A percentile compares a stretch with the other conserved stretches of the same genome.
Evolutionary conservation across 2,113 vertebrate species (phyloP).

Genomic region (Perccottus glenii): DNA sequence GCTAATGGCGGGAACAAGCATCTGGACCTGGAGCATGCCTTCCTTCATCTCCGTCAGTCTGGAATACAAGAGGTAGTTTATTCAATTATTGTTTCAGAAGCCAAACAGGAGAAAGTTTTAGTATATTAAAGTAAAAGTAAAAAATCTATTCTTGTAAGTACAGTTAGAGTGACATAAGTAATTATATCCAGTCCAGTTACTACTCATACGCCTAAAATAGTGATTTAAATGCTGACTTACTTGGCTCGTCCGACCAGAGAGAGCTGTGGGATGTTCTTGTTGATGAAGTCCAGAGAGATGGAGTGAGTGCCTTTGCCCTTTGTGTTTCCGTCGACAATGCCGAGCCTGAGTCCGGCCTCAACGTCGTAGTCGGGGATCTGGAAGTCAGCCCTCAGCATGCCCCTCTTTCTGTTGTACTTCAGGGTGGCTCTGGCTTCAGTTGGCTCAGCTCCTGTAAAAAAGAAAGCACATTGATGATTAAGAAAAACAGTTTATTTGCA

Average conservation of each 20-base stretch:
- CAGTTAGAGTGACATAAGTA: too few relatives aligned
- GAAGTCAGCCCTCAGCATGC: slow-evolving; percentile 80
- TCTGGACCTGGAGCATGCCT: slow-evolving; percentile 78
- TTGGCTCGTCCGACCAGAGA: slow-evolving; percentile 84
- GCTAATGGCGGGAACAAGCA: slow-evolving; percentile 82
- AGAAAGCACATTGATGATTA: background rate
- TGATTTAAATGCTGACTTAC: slow-evolving; percentile 69
- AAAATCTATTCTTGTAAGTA: too few relatives aligned
- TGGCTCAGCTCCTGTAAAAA: slow-evolving; percentile 75
- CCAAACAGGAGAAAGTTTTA: too few relatives aligned
- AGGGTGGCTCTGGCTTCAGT: slow-evolving; percentile 79
- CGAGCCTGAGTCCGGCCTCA: slow-evolving; percentile 84
- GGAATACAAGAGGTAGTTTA: slow-evolving; percentile 9
- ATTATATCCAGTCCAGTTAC: too few relatives aligned
- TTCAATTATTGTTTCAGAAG: background rate
- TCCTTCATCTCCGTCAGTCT: slow-evolving; percentile 81
- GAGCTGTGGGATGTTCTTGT: slow-evolving; percentile 84
- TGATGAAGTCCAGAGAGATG: slow-evolving; percentile 84
- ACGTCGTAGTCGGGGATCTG: slow-evolving; percentile 84
- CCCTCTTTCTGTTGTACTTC: slow-evolving; percentile 84
- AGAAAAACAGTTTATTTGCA: too few relatives aligned
- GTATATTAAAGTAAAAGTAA: too few relatives aligned
- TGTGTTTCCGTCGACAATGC: slow-evolving; percentile 75
- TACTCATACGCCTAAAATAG: background rate
- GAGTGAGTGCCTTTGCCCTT: slow-evolving; percentile 76